A percentile compares a stretch with the other conserved stretches of the same genome.
Evolutionary conservation across 1,140 invertebrate genomes (phyloP).

Genomic region (Melanaphis sacchari): DNA sequence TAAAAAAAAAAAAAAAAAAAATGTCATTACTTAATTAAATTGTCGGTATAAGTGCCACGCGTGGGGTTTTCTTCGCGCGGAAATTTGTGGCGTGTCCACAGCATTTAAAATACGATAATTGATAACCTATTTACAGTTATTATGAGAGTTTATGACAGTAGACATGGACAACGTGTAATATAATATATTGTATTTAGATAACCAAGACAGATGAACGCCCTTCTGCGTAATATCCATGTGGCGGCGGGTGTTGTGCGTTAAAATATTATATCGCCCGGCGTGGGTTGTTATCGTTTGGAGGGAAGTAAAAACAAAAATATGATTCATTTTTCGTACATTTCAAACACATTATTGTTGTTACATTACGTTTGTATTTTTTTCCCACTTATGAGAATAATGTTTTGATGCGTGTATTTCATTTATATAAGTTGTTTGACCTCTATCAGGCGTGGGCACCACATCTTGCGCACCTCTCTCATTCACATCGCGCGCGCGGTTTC

Average conservation of each 20-base stretch:
- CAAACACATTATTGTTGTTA: not conserved
- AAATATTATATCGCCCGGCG: not conserved
- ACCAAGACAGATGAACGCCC: constrained; percentile 19
- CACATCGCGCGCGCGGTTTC: not conserved
- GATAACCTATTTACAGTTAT: constrained; percentile 8
- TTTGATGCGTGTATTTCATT: constrained; percentile 15
- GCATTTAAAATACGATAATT: not conserved
- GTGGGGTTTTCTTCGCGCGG: not conserved
- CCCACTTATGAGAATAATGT: constrained; percentile 9
- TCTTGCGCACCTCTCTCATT: constrained; percentile 13
- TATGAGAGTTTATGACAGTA: constrained; percentile 8
- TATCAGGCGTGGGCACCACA: constrained; percentile 20
- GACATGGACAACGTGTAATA: not conserved
- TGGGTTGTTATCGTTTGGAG: not conserved
- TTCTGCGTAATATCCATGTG: not conserved
- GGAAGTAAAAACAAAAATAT: not conserved
- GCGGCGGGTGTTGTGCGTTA: not conserved
- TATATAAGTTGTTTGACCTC: constrained; percentile 39
- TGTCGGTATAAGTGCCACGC: not conserved
- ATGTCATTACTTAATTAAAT: not conserved
- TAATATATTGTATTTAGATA: not conserved
- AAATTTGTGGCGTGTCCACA: not conserved
- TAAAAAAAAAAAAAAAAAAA: no score
- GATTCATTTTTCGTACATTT: not conserved
- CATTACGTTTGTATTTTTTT: constrained; percentile 6